Percentiles rank a stretch among this genome's conserved stretches.
Conservation (phyloP, 30 jellyfish, hydroid and myxozoan species). For the Haliclystus octoradiatus region DNA sequence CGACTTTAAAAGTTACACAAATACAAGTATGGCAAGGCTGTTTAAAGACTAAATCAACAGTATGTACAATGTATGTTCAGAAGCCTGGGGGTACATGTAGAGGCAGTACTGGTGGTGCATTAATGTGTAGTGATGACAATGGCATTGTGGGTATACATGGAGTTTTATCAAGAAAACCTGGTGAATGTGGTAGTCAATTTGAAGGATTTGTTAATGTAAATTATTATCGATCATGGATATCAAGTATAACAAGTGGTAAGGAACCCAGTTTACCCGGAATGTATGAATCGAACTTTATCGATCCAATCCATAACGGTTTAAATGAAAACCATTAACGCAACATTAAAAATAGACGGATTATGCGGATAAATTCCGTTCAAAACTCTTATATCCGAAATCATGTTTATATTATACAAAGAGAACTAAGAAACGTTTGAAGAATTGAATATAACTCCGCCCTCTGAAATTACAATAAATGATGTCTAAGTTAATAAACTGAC, state of each 20-base stretch:
- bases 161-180: not conserved
- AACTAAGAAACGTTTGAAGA: no score
- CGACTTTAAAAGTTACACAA: not conserved
- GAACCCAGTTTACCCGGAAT: not conserved
- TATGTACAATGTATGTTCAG: not conserved
- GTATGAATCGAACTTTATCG: not conserved
- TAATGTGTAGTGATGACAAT: not conserved
- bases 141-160: not conserved
- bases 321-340: not conserved
- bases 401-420: no score
- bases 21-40: not conserved
- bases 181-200: not conserved
- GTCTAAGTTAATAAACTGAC: no score
- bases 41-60: not conserved
- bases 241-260: not conserved
- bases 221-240: not conserved
- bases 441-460: no score
- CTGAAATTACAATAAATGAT: no score
- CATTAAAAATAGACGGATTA: not conserved
- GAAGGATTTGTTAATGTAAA: not conserved
- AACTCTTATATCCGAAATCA: no score
- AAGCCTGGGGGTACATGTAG: not conserved
- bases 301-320: not conserved
- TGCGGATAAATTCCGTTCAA: no score
- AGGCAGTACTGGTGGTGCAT: not conserved